phyloP scores from a whole-genome alignment of 1,140 invertebrate species.

The Drosophila serrata region DNA sequence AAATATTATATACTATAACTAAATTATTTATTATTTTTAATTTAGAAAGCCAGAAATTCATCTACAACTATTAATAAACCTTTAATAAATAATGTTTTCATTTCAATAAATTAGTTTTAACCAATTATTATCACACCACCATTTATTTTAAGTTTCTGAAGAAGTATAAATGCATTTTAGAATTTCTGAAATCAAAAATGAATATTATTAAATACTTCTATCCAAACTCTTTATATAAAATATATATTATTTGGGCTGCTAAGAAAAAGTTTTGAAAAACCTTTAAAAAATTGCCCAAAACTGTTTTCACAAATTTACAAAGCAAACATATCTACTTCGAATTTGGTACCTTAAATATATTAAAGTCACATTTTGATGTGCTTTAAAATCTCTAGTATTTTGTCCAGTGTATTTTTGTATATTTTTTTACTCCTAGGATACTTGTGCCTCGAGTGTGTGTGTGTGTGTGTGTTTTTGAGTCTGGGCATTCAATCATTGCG shows the following conservation, averaged over 20 bases:
- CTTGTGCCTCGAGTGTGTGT: conserved; percentile 19
- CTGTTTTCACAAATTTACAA: neutral
- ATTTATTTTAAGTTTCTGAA: no score
- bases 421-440: neutral
- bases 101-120: no score
- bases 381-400: neutral
- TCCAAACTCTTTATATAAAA: neutral
- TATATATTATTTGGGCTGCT: neutral
- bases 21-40: no score
- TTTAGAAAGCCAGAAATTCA: no score
- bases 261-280: neutral
- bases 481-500: conserved; percentile 78
- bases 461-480: conserved; percentile 15
- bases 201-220: neutral
- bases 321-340: neutral
- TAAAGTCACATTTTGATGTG: no score
- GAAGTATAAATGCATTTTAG: no score
- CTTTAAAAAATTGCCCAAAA: neutral
- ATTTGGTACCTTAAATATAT: neutral
- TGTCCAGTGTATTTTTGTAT: neutral
- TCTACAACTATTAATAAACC: no score
- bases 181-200: no score
- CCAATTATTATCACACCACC: no score
- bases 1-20: no score
- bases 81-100: no score